These are phyloP conservation scores for Hypena proboscidalis DNA, from an alignment of 2,888 invertebrate species.

Conservation along the genomic window DNA sequence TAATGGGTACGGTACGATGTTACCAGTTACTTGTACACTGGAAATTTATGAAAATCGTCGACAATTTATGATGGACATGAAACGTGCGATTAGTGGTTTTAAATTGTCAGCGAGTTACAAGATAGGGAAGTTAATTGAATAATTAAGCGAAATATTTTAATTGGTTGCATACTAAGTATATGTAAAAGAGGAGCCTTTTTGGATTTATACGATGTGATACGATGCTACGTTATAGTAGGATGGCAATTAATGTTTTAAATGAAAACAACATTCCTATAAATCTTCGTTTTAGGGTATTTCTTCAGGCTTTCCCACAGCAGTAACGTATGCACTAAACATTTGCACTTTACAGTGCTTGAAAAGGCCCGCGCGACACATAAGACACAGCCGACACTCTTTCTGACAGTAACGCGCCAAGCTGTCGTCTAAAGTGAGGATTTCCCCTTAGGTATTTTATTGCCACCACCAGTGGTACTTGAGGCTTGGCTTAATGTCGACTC, in stretches of 20 bases:
- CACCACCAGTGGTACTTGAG: constrained; percentile 40
- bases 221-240: too few species aligned
- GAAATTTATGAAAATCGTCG: constrained; percentile 64
- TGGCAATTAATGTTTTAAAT: too few species aligned
- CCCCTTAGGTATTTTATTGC: constrained; percentile 55
- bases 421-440: constrained; percentile 45
- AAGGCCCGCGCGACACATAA: constrained; percentile 52
- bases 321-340: constrained; percentile 64
- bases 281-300: too few species aligned
- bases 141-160: too few species aligned
- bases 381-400: constrained; percentile 38
- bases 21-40: constrained; percentile 44
- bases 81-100: constrained; percentile 2
- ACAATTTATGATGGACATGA: constrained; percentile 46
- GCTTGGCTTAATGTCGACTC: constrained; percentile 50
- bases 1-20: constrained; percentile 45
- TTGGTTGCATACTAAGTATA: too few species aligned
- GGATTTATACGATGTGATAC: too few species aligned
- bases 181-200: too few species aligned
- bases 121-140: neutral
- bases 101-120: neutral
- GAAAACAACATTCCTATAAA: too few species aligned
- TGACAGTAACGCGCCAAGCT: constrained; percentile 25
- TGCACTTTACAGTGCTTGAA: constrained; percentile 64
- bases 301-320: constrained; percentile 12